A percentile compares a stretch with the other conserved stretches of the same genome.
Conservation (phyloP, 2,797 vertebrate species). For the Rousettus madagascariensis region DNA sequence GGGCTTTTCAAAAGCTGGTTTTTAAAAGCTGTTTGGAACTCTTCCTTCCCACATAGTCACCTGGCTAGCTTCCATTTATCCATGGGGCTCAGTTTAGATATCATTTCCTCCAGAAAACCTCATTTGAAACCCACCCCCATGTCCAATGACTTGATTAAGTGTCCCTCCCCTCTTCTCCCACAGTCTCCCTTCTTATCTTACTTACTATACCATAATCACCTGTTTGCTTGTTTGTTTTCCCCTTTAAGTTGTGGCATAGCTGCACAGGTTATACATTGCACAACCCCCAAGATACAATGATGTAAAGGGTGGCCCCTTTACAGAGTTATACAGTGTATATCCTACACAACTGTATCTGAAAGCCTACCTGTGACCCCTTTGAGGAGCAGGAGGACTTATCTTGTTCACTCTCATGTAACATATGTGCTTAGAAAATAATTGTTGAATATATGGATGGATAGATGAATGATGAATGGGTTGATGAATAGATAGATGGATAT, state of each 20-base stretch:
- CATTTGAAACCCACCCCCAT: background rate
- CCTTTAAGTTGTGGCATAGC: background rate
- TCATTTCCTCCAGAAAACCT: background rate
- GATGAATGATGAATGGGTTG: background rate
- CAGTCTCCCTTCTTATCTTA: background rate
- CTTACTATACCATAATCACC: background rate
- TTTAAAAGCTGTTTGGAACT: background rate
- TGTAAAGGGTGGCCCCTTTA: background rate
- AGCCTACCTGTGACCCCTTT: background rate
- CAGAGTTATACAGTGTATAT: background rate
- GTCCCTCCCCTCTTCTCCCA: background rate
- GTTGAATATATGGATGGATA: background rate
- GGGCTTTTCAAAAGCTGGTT: background rate
- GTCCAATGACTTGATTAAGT: background rate
- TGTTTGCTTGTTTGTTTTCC: background rate
- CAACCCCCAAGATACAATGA: background rate
- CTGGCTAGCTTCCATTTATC: background rate
- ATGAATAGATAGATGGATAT: background rate
- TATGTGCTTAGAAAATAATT: background rate
- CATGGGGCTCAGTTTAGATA: background rate
- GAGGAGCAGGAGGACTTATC: background rate
- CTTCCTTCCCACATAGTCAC: background rate
- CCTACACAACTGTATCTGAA: background rate
- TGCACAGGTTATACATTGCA: background rate
- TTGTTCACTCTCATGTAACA: background rate